Percentiles rank a stretch among this genome's conserved stretches.
These are phyloP conservation scores for Nomia melanderi DNA, from an alignment of 1,140 invertebrate species.

Conservation along the genomic window DNA sequence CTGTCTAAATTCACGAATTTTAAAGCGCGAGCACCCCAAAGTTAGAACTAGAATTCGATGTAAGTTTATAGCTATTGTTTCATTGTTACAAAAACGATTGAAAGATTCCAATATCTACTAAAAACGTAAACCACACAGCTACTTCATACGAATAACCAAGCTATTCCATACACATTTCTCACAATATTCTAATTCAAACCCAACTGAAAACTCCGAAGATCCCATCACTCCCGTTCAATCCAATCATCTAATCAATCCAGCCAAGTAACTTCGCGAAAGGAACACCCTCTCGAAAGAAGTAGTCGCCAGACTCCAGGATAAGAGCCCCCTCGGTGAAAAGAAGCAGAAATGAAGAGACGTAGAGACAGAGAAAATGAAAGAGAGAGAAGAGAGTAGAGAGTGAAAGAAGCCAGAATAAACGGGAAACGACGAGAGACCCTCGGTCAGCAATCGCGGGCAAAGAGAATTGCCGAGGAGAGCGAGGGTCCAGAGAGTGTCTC, in stretches of 20 bases:
- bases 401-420: constrained; percentile 50
- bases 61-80: too few relatives aligned
- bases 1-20: not conserved
- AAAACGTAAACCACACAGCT: too few relatives aligned
- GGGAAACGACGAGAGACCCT: not conserved
- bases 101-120: too few relatives aligned
- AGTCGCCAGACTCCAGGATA: not conserved
- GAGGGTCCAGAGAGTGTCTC: not conserved
- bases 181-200: too few relatives aligned
- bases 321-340: not conserved
- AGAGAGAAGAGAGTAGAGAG: constrained; percentile 53
- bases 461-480: not conserved
- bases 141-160: too few relatives aligned
- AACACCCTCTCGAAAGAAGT: constrained; percentile 26
- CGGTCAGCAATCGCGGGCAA: not conserved
- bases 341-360: constrained; percentile 5
- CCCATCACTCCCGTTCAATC: too few relatives aligned
- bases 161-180: too few relatives aligned
- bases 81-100: too few relatives aligned
- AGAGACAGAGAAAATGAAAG: not conserved
- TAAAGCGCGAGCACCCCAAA: too few relatives aligned
- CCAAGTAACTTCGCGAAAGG: not conserved
- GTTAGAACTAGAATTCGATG: too few relatives aligned
- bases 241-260: too few relatives aligned
- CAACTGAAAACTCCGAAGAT: too few relatives aligned